Base-by-base conservation (phyloP, 2,113 vertebrate species). In the Toxostoma redivivum region DNA sequence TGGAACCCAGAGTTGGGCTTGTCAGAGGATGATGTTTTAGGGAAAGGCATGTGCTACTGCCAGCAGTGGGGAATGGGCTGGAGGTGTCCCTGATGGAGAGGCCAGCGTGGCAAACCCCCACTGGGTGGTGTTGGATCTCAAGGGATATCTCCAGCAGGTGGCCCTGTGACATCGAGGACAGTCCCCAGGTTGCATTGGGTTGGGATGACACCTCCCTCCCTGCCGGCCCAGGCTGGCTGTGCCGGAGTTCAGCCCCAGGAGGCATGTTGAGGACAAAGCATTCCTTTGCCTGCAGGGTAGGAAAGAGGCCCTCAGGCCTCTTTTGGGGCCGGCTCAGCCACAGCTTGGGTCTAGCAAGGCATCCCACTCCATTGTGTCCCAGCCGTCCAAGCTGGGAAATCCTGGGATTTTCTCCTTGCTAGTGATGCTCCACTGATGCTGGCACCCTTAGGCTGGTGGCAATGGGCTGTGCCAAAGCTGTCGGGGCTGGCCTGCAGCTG, bases 91-190 rank as follows among this genome's bases (percentile, higher is more conserved):
- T 37, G 8, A 30, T 4, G 40, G n/a, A 67, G 47, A 62, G 5
- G 18, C 28, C 27, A 12, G 64, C 0, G 1, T 16, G 37, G 20
- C 1, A 4, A 60, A 27, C 19, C 2, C 11, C 37, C 12, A 5
- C 7, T 53, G 16, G 11, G 25, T 48, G 4, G 8, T 51, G 33
- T 19, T 5, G 11, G n/a, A 33, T 30, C 71, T 31, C 54, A 38
- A 83, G 45, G 42, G 25, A 50, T 77, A 38, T 66, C 25, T 94
- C 96, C 96, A 97, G 94, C 71, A 97, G 96, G 76, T 96, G 96
- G 88, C 96, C 88, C 95, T 96, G 82, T 96, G 95, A 74, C 90
- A 93, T 25, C 67, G 47, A 73, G 67, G 67, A 95, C 20, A 2
- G 86, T 58, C 33, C 47, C 33, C 53, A 60, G 44, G 27, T 40